A percentile compares a stretch with the other conserved stretches of the same genome.
Conservation (phyloP, 2,797 vertebrate species). For the Propithecus deckenii region DNA sequence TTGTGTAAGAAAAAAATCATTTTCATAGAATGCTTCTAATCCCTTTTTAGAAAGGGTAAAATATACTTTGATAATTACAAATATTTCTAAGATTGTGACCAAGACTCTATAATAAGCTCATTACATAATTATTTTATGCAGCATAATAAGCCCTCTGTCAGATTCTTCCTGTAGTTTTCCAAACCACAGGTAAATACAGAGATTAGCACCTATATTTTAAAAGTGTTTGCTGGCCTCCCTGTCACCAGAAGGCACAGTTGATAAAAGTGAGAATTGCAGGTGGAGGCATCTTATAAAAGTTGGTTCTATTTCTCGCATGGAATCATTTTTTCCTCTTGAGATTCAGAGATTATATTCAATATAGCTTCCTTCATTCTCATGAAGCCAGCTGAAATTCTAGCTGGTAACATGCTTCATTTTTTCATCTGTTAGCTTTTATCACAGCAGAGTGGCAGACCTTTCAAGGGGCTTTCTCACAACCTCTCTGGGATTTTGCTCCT, state of each 20-base stretch:
- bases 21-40: conserved; percentile 32
- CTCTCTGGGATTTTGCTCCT: conserved; percentile 41
- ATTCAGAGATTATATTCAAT: neutral
- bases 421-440: conserved; percentile 44
- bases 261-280: conserved; percentile 37
- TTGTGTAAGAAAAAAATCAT: neutral
- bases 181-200: conserved; percentile 19
- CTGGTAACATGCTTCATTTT: neutral
- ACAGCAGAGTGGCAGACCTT: neutral
- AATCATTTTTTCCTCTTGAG: neutral
- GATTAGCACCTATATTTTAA: conserved; percentile 55
- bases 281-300: conserved; percentile 6
- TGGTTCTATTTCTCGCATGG: neutral
- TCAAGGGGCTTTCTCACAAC: neutral
- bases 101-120: conserved; percentile 42
- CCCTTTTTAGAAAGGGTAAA: neutral
- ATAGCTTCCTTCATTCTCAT: neutral
- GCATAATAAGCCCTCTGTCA: neutral
- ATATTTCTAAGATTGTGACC: conserved; percentile 38
- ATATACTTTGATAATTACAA: conserved; percentile 43
- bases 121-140: conserved; percentile 12
- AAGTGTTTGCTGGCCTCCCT: conserved; percentile 30
- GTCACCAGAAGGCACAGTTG: neutral
- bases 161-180: neutral
- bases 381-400: conserved; percentile 7